Percentiles rank a stretch among this genome's conserved stretches.
These are phyloP conservation scores for Diadumene lineata DNA, from an alignment of 92 coral and sea anemone genomes.

Conservation along the genomic window DNA sequence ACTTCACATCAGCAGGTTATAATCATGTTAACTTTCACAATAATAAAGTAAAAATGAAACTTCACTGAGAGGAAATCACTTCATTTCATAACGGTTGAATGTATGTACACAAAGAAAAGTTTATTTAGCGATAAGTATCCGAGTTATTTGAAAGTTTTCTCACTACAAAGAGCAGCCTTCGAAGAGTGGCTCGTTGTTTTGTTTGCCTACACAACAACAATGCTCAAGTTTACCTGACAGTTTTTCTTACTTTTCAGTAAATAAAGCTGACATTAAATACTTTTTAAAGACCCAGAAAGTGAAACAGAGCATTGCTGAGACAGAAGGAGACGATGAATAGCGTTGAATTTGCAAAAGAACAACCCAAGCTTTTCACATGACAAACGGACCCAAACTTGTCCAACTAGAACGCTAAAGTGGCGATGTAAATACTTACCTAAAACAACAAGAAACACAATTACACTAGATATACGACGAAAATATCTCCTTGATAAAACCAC, in stretches of 20 bases:
- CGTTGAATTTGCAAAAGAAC: conserved; percentile 20
- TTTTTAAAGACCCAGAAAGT: neutral
- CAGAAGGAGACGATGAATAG: neutral
- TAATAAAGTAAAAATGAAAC: neutral
- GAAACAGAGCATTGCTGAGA: neutral
- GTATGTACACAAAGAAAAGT: conserved; percentile 4
- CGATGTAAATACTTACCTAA: conserved; percentile 83
- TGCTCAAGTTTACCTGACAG: conserved; percentile 29
- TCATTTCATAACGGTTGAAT: neutral
- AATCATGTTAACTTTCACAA: neutral
- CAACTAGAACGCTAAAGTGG: conserved; percentile 12
- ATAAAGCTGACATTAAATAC: neutral
- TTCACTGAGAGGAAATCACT: neutral
- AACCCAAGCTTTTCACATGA: neutral
- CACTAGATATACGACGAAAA: conserved; percentile 14
- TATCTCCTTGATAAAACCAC: conserved; percentile 18
- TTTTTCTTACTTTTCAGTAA: neutral
- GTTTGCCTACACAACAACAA: conserved; percentile 38
- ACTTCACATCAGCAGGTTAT: conserved; percentile 24
- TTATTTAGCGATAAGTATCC: neutral
- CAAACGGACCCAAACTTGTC: conserved; percentile 9
- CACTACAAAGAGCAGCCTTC: neutral
- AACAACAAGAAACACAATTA: conserved; percentile 49
- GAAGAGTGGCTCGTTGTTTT: neutral
- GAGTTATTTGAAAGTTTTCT: neutral